Conservation (phyloP, 2,888 invertebrate species). For the Hirudinaria manillensis region DNA sequence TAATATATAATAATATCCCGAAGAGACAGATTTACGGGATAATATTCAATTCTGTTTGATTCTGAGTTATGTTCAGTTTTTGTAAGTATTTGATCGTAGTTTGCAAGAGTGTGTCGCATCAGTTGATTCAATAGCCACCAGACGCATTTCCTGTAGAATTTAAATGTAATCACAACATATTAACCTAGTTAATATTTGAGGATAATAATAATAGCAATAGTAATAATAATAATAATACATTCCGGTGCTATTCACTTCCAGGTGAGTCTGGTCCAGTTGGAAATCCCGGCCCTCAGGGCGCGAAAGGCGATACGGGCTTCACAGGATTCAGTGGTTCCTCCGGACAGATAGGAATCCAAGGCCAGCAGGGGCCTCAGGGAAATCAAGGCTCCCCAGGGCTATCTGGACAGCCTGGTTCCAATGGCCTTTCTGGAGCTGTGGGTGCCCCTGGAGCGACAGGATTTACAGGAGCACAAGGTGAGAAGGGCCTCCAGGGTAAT, state of each 20-base stretch:
- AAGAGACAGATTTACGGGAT: too few species aligned
- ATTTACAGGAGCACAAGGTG: slow-evolving; percentile 19
- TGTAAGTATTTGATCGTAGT: too few species aligned
- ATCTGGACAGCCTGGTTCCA: slow-evolving; percentile 26
- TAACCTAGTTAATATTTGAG: too few species aligned
- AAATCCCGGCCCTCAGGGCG: slow-evolving; percentile 21
- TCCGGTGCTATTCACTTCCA: not conserved
- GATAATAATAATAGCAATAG: not conserved
- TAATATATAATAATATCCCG: too few species aligned
- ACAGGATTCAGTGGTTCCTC: slow-evolving; percentile 33
- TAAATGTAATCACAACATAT: too few species aligned
- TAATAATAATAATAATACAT: too few species aligned
- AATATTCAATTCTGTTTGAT: too few species aligned
- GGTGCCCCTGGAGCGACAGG: slow-evolving; percentile 29
- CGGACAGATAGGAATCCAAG: slow-evolving; percentile 29
- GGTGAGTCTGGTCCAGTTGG: slow-evolving; percentile 1
- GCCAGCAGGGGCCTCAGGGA: slow-evolving; percentile 31
- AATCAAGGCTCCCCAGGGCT: slow-evolving; percentile 17
- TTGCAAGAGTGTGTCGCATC: too few species aligned
- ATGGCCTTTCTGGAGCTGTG: slow-evolving; percentile 19
- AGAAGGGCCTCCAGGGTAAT: not conserved
- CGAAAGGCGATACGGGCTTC: slow-evolving; percentile 13
- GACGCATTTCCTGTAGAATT: too few species aligned
- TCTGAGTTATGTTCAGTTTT: too few species aligned
- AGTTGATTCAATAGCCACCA: too few species aligned